These are phyloP conservation scores for Lasioglossum vierecki DNA, from an alignment of 2,888 invertebrate genomes.

Conservation along the genomic window DNA sequence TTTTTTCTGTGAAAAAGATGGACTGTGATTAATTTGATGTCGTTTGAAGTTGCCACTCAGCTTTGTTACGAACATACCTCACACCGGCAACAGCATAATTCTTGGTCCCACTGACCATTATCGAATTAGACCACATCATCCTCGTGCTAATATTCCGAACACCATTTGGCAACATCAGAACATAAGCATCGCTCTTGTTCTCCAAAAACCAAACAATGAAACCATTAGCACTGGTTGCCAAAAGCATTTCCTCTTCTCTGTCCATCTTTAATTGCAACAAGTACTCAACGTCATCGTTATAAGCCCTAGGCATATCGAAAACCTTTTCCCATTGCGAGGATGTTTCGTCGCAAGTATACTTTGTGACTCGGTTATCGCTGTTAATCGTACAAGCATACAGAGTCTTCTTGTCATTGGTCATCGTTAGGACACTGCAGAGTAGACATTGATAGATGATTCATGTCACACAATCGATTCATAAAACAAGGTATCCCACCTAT, in stretches of 20 bases:
- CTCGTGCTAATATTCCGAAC: slow-evolving; percentile 96
- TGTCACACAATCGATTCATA: not conserved
- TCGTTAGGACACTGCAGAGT: slow-evolving; percentile 87
- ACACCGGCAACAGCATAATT: slow-evolving; percentile 98
- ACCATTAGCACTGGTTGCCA: slow-evolving; percentile 94
- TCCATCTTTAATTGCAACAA: slow-evolving; percentile 93
- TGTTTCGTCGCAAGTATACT: slow-evolving; percentile 84
- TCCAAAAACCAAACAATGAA: slow-evolving; percentile 93
- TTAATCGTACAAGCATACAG: slow-evolving; percentile 90
- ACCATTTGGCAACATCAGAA: slow-evolving; percentile 91
- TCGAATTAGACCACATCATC: slow-evolving; percentile 95
- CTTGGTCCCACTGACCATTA: slow-evolving; percentile 95
- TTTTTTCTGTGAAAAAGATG: slow-evolving; percentile 88
- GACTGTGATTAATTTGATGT: not conserved
- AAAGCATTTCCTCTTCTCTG: slow-evolving; percentile 91
- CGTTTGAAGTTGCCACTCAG: not conserved
- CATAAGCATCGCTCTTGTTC: slow-evolving; percentile 86
- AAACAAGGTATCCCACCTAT: slow-evolving; percentile 82
- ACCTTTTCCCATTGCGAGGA: slow-evolving; percentile 87
- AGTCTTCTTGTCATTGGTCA: slow-evolving; percentile 88
- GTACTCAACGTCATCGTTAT: slow-evolving; percentile 90
- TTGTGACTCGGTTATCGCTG: slow-evolving; percentile 86
- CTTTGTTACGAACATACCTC: slow-evolving; percentile 85
- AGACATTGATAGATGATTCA: not conserved
- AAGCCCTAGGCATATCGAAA: slow-evolving; percentile 87